Conservation (phyloP, 2,888 invertebrate species). For the Dorcus parallelipipedus region DNA sequence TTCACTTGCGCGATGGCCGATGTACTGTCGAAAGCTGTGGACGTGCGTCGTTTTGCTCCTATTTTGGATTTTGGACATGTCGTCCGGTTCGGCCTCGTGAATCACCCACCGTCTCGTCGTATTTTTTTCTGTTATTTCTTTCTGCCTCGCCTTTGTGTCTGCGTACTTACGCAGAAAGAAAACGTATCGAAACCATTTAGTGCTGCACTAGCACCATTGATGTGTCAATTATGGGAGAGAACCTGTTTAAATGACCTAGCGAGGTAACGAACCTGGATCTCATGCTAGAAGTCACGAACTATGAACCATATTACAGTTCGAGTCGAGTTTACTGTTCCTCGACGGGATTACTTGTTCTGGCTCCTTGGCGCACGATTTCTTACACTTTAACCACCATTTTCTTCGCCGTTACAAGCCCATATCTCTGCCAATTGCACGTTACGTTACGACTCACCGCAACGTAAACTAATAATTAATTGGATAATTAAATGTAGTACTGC, state of each 20-base stretch:
- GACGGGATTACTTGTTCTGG: constrained; percentile 20
- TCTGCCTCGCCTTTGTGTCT: not conserved
- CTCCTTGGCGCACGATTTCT: constrained; percentile 21
- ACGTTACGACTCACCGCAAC: too few species aligned
- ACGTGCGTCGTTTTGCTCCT: constrained; percentile 27
- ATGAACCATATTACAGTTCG: constrained; percentile 31
- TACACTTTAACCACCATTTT: constrained; percentile 9
- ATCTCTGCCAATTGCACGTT: too few species aligned
- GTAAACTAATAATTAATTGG: too few species aligned
- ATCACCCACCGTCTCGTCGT: constrained; percentile 31
- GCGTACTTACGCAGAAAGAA: not conserved
- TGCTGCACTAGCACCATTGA: constrained; percentile 38
- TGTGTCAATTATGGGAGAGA: constrained; percentile 40
- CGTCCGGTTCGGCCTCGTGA: constrained; percentile 31
- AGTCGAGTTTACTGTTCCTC: constrained; percentile 14
- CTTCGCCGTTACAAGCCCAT: too few species aligned
- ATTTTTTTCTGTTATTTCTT: not conserved
- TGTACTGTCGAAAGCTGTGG: constrained; percentile 24
- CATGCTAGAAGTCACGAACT: constrained; percentile 35
- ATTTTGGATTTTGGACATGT: constrained; percentile 39
- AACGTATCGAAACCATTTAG: constrained; percentile 33
- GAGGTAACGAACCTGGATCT: constrained; percentile 31
- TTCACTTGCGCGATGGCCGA: constrained; percentile 23
- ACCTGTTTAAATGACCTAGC: constrained; percentile 35
- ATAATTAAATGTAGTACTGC: too few species aligned